Conservation (phyloP, 2,113 vertebrate genomes). For the Lampris incognitus region DNA sequence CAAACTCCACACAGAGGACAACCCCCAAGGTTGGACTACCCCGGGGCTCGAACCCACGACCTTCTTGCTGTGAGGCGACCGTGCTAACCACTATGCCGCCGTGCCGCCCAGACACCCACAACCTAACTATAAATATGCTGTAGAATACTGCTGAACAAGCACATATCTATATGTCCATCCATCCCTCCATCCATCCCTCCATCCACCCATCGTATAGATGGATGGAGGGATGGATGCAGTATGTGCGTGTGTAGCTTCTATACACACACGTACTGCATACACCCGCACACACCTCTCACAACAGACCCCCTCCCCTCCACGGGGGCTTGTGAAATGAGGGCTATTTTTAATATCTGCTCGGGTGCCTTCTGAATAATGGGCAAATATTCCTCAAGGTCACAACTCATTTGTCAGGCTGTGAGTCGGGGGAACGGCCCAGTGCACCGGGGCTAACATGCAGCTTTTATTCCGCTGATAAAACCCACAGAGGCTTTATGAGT, state of each 20-base stretch:
- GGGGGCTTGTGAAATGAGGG: conserved; percentile 73
- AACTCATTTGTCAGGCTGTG: conserved; percentile 82
- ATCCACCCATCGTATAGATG: too few relatives aligned
- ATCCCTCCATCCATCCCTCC: too few relatives aligned
- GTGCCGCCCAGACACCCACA: too few relatives aligned
- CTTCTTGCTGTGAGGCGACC: too few relatives aligned
- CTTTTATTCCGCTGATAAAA: conserved; percentile 78
- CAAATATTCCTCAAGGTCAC: conserved; percentile 83
- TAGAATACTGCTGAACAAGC: too few relatives aligned
- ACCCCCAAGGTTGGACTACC: too few relatives aligned
- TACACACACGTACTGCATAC: conserved; percentile 48
- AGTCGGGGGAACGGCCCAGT: conserved; percentile 74
- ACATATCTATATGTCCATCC: too few relatives aligned
- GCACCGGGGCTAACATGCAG: conserved; percentile 71
- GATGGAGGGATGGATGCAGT: too few relatives aligned
- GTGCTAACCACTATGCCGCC: too few relatives aligned
- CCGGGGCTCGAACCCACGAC: too few relatives aligned
- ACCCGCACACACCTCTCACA: conserved; percentile 62
- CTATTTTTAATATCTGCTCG: conserved; percentile 85
- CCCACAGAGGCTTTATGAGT: conserved; percentile 67
- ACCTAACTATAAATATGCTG: too few relatives aligned
- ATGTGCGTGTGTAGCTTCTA: not conserved
- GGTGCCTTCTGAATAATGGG: conserved; percentile 81
- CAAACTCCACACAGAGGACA: too few relatives aligned
- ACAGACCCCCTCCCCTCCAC: conserved; percentile 33